Conservation (phyloP, 2,113 vertebrate species). For the Chloroceryle aenea region DNA sequence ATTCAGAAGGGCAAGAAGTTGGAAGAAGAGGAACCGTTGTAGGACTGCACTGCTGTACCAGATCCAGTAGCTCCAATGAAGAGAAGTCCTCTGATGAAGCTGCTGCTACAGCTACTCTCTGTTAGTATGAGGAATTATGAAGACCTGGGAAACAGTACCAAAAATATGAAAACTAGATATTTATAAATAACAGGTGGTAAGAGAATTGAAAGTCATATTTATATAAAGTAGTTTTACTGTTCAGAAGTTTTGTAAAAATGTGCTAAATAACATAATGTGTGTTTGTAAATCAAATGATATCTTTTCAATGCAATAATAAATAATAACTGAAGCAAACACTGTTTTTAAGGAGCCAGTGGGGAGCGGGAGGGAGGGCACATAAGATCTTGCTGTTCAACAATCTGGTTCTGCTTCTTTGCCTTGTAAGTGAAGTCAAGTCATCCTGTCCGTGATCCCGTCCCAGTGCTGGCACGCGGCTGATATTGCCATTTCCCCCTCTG, state of each 20-base stretch:
- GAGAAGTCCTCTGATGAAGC: background rate
- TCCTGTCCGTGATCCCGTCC: accelerated
- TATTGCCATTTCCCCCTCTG: too few species aligned
- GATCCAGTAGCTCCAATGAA: background rate
- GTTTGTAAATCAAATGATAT: background rate
- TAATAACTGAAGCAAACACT: background rate
- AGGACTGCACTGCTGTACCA: background rate
- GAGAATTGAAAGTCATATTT: background rate
- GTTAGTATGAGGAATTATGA: background rate
- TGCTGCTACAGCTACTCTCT: background rate
- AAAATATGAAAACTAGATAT: background rate
- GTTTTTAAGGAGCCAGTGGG: background rate
- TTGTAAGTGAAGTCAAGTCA: background rate
- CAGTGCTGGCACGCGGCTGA: background rate
- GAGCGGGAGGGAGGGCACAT: background rate
- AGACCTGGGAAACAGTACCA: background rate
- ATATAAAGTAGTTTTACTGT: conserved; percentile 6
- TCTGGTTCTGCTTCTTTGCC: background rate
- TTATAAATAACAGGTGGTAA: background rate
- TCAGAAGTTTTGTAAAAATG: conserved; percentile 30
- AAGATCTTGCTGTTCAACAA: background rate
- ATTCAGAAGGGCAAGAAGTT: background rate
- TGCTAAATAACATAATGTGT: background rate
- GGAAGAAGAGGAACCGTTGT: background rate
- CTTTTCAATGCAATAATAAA: conserved; percentile 9